These are phyloP conservation scores for Epirrhoe tristata DNA, from an alignment of 2,888 invertebrate species.

Conservation along the genomic window DNA sequence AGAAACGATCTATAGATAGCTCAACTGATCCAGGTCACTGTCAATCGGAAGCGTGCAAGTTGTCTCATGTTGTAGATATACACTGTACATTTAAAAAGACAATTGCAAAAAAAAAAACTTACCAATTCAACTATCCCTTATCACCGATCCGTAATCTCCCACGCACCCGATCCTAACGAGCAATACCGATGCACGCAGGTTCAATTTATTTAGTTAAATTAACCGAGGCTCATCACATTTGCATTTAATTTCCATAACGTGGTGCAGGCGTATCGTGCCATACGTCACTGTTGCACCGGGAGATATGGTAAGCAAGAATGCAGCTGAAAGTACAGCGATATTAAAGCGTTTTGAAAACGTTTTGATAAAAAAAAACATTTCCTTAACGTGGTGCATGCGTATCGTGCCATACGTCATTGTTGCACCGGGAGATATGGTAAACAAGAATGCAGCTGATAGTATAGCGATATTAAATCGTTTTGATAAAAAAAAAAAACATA, in stretches of 20 bases:
- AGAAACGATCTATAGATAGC: no score
- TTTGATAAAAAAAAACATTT: constrained; percentile 58
- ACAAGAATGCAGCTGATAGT: constrained; percentile 57
- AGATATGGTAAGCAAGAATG: constrained; percentile 64
- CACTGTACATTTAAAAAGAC: no score
- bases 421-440: constrained; percentile 58
- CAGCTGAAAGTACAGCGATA: constrained; percentile 54
- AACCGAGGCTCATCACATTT: constrained; percentile 78
- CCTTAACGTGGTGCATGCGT: constrained; percentile 78
- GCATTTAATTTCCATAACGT: constrained; percentile 84
- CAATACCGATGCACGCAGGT: constrained; percentile 72
- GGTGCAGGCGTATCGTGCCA: constrained; percentile 74
- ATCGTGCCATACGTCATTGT: constrained; percentile 82
- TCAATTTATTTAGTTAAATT: constrained; percentile 84
- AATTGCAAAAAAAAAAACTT: neutral
- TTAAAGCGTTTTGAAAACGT: constrained; percentile 36
- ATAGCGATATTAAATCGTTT: constrained; percentile 49
- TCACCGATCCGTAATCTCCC: constrained; percentile 39
- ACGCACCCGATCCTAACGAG: constrained; percentile 58
- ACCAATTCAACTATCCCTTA: constrained; percentile 22
- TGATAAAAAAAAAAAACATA: no score
- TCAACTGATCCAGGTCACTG: no score
- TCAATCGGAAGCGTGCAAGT: no score
- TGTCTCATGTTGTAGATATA: no score
- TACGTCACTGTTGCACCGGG: constrained; percentile 74